A percentile compares a stretch with the other conserved stretches of the same genome.
phyloP scores from a whole-genome alignment of 2,797 vertebrate genomes.

The Okamejei kenojei region DNA sequence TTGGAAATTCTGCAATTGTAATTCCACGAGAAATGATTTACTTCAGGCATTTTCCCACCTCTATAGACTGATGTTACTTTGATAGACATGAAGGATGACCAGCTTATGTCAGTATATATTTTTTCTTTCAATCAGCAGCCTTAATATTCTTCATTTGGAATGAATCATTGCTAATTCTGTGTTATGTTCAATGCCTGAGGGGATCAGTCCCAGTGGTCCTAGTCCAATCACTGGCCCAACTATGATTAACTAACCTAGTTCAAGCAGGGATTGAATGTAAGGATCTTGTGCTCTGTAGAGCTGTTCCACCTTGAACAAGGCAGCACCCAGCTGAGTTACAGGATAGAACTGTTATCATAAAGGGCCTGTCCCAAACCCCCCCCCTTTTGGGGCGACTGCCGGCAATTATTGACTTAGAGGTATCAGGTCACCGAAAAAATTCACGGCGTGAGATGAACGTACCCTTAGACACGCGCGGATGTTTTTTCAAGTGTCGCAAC shows the following conservation, averaged over 20 bases:
- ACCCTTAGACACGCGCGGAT: too few species aligned
- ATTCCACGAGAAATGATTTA: too few species aligned
- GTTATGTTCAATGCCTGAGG: background rate
- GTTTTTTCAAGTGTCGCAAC: too few species aligned
- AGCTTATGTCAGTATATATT: background rate
- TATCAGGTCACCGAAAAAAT: too few species aligned
- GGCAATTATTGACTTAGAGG: too few species aligned
- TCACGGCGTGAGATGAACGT: too few species aligned
- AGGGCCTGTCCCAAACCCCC: too few species aligned
- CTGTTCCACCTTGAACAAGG: background rate
- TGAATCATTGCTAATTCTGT: background rate
- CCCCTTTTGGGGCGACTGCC: too few species aligned
- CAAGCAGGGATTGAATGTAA: background rate
- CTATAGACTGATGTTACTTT: background rate
- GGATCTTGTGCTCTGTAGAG: background rate
- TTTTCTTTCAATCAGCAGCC: background rate
- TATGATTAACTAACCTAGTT: background rate
- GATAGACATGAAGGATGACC: background rate
- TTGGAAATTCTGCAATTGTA: background rate
- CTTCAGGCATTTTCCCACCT: too few species aligned
- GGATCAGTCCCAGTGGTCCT: background rate
- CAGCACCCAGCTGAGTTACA: too few species aligned
- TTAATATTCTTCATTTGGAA: background rate
- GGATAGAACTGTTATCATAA: background rate
- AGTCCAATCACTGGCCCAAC: background rate